phyloP scores from a whole-genome alignment of 2,888 invertebrate genomes.

The Agriotes lineatus region DNA sequence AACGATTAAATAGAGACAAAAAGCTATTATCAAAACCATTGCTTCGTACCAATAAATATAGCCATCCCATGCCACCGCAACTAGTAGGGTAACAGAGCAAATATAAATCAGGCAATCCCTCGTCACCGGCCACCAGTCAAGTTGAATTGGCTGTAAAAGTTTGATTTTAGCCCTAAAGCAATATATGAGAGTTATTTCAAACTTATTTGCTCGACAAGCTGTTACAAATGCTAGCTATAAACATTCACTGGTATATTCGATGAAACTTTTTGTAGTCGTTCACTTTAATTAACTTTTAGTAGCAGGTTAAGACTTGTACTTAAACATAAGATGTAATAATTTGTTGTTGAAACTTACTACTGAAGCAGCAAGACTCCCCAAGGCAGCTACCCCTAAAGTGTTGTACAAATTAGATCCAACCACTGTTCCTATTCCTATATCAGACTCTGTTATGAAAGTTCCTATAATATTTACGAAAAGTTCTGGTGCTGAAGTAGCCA shows the following conservation, averaged over 20 bases:
- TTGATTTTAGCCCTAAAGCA: neutral
- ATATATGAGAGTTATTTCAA: too few relatives aligned
- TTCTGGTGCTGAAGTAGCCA: conserved; percentile 95
- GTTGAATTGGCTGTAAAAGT: conserved; percentile 75
- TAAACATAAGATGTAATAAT: too few relatives aligned
- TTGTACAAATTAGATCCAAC: conserved; percentile 91
- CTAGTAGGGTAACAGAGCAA: conserved; percentile 77
- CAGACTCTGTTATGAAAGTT: conserved; percentile 84
- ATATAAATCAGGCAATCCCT: conserved; percentile 85
- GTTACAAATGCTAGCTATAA: too few relatives aligned
- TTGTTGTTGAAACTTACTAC: conserved; percentile 75
- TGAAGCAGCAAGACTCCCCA: conserved; percentile 81
- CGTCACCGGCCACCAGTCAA: conserved; percentile 86
- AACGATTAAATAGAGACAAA: conserved; percentile 79
- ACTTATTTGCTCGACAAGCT: too few relatives aligned
- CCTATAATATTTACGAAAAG: conserved; percentile 93
- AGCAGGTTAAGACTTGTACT: too few relatives aligned
- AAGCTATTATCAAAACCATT: conserved; percentile 77
- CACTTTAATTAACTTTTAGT: too few relatives aligned
- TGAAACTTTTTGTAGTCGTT: too few relatives aligned
- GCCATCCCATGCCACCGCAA: conserved; percentile 83
- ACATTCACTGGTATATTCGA: too few relatives aligned
- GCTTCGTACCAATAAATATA: conserved; percentile 86
- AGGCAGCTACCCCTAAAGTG: conserved; percentile 85
- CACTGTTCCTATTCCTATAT: conserved; percentile 89